Evolutionary conservation across 2,888 invertebrate species (phyloP), one percentile per base, ranked within the genome.

Genomic region (Hyalella azteca): DNA sequence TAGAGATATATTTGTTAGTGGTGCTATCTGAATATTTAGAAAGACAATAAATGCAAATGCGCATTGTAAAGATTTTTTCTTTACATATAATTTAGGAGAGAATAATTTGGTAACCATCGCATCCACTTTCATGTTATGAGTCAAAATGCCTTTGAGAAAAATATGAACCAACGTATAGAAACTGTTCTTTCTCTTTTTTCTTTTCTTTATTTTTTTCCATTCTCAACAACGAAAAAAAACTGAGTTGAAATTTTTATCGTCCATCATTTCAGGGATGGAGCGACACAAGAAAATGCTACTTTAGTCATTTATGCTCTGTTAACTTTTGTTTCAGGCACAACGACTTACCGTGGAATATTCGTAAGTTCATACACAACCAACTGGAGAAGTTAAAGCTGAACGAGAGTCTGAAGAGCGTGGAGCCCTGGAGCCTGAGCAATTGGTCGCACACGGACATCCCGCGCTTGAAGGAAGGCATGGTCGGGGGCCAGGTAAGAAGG

Each of bases 361-460:
- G 95, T 85, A 95, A 95, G 89, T 95, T 95, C 89, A 91, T 95
- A 88, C 94, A 95, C 89, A 95, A 95, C 89, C 93, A 93, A 88
- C 92, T 95, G 86, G 93, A 93, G 88, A 93, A 94, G 88, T 94
- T 95, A 85, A 92, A 93, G 88, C 92, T 93, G 88, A 91, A 91
- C 85, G 91, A 92, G 88, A 91, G 93, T 88, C 89, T 93, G 79
- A 89, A 91, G 86, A 90, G 91, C 85, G 91, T 92, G 85, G 93
- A 94, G 87, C 94, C 95, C 85, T 95, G 95, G 95, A 92, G 93
- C 85, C 91, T 91, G 86, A 94, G 93, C 88, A 92, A 92, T 88
- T 96, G 95, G 95, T 95, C 95, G 86, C 96, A 97, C 88, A 97
- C 96, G 39, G 96, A 97, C 88, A 93, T 97, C 86, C 93, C 94